Base-by-base conservation (phyloP, 1,140 invertebrate species). In the Battus philenor region DNA sequence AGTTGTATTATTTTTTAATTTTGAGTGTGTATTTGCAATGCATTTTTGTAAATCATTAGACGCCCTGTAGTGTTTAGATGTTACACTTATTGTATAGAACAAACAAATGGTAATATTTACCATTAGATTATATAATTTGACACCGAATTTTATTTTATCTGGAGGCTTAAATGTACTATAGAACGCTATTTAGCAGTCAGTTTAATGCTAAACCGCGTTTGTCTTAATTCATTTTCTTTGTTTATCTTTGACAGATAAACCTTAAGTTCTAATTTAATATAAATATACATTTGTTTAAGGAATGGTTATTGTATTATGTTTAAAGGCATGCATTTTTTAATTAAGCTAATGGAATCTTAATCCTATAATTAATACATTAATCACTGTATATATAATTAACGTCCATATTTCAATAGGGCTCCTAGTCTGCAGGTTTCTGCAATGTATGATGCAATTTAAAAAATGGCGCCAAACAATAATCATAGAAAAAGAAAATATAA, bases 21-120 rank as follows among this genome's bases (percentile, higher is more conserved):
- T 41, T 33, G 6, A 20, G 34, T 6, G n/a, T 17, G 24, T 30
- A 16, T n/a, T 34, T 15, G 2, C 13, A 34, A 45, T 24, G 10
- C 8, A 36, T 44, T 45, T 4, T 47, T 20, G 5, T 30, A 16
- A 12, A 30, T 16, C 30, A 29, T 44, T 36, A 30, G 9, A 15
- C 8, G n/a, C 13, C 29, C 26, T 47, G 26, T 29, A 45, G 26
- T 12, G 33, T 18, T 15, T 41, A 34, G 26, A 7, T 26, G 38
- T 24, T 13, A 39, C 20, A 13, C 31, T 13, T 12, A 36, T 30
- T 47, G 9, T 17, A 27, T 43, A 13, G 16, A 36, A 22, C 12
- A 29, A 47, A 47, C 45, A 50, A 50, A 44, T 45, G 26, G 41
- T 49, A 34, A 9, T n/a, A 7, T 34, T 36, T 36, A 49, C 36